phyloP scores from a whole-genome alignment of 2,797 vertebrate species.

The Platalea minor region DNA sequence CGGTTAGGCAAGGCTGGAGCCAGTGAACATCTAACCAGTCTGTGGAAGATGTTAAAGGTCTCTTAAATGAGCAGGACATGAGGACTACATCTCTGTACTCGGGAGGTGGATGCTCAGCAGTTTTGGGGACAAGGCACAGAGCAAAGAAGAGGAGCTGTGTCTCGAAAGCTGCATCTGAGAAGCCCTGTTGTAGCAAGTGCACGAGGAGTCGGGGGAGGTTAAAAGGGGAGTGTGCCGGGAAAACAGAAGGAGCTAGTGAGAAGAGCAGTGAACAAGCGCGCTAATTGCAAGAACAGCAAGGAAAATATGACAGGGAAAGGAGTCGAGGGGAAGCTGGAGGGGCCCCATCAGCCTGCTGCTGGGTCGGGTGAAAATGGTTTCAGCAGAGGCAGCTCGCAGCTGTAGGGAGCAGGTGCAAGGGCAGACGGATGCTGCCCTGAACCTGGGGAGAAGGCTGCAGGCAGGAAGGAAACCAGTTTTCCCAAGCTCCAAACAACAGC shows the following conservation, averaged over 20 bases:
- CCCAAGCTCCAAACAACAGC: constrained; percentile 74
- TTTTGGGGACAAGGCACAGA: not conserved
- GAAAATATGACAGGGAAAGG: constrained; percentile 59
- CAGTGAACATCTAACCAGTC: not conserved
- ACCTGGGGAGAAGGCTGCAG: constrained; percentile 67
- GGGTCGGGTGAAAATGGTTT: constrained; percentile 74
- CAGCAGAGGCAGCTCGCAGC: constrained; percentile 74
- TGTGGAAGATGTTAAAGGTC: rapidly evolving
- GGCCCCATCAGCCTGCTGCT: constrained; percentile 71
- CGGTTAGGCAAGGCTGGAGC: not conserved
- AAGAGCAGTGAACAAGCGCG: constrained; percentile 45
- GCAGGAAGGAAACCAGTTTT: constrained; percentile 80
- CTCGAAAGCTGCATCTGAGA: not conserved
- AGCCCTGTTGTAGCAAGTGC: not conserved
- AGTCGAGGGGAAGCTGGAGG: constrained; percentile 58
- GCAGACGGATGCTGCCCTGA: constrained; percentile 69
- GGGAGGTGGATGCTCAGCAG: not conserved
- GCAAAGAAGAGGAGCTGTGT: not conserved
- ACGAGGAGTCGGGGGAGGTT: not conserved
- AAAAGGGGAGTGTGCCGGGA: constrained; percentile 26
- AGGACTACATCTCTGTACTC: not conserved
- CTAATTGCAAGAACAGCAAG: constrained; percentile 74
- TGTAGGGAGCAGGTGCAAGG: constrained; percentile 77
- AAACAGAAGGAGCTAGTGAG: constrained; percentile 19
- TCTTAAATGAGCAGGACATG: not conserved